These are phyloP conservation scores for Lasioglossum albipes DNA, from an alignment of 1,140 invertebrate genomes.

Conservation along the genomic window DNA sequence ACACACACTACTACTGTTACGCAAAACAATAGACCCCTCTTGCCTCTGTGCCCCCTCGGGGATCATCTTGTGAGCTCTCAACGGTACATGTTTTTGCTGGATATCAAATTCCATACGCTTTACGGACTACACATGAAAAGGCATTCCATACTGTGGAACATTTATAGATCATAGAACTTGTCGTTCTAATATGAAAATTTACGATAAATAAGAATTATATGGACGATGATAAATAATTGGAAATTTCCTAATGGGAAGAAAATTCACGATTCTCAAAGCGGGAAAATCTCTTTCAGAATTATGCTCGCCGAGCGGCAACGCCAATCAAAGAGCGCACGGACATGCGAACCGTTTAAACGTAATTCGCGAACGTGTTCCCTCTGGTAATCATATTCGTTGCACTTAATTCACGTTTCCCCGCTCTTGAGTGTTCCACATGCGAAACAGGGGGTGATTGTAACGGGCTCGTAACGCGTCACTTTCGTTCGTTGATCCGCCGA, in stretches of 20 bases:
- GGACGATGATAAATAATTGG: neutral
- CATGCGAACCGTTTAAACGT: neutral
- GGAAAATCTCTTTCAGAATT: neutral
- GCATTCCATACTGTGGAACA: neutral
- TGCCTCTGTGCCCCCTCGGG: too few relatives aligned
- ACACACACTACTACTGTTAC: too few relatives aligned
- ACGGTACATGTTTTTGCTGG: neutral
- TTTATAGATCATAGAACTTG: too few relatives aligned
- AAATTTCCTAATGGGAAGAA: neutral
- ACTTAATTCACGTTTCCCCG: neutral
- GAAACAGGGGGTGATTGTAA: neutral
- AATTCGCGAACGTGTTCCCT: neutral
- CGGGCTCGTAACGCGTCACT: slow-evolving; percentile 8
- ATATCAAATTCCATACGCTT: neutral
- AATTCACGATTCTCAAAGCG: neutral
- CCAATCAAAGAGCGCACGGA: neutral
- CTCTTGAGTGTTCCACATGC: neutral
- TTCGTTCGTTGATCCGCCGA: neutral
- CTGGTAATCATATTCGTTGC: neutral
- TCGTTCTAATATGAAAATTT: neutral
- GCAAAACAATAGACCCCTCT: too few relatives aligned
- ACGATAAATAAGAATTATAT: neutral
- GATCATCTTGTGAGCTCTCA: too few relatives aligned
- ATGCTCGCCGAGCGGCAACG: neutral
- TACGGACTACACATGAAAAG: neutral